phyloP scores from a whole-genome alignment of 2,888 invertebrate genomes.

The Melieria crassipennis region DNA sequence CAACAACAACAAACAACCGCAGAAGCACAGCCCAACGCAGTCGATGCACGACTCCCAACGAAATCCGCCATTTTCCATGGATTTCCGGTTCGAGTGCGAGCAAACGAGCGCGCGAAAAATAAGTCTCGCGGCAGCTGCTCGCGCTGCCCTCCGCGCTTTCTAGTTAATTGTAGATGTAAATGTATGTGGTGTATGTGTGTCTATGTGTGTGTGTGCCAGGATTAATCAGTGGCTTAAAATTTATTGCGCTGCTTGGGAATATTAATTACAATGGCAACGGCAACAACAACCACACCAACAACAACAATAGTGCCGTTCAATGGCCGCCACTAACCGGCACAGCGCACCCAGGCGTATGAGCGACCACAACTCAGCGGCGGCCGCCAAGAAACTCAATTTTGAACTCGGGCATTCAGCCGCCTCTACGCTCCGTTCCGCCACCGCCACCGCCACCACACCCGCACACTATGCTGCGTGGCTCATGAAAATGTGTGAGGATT shows the following conservation, averaged over 20 bases:
- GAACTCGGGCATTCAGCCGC: conserved; percentile 8
- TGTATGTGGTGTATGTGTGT: conserved; percentile 13
- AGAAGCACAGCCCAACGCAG: not conserved
- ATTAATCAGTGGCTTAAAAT: conserved; percentile 52
- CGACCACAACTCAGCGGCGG: conserved; percentile 16
- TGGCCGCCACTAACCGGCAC: not conserved
- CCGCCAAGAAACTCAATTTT: conserved; percentile 15
- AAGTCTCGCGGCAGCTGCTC: not conserved
- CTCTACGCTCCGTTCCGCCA: conserved; percentile 5
- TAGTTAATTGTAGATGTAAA: not conserved
- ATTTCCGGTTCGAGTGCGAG: not conserved
- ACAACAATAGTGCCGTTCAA: not conserved
- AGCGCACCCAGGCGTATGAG: not conserved
- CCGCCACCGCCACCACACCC: not conserved
- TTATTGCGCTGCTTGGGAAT: conserved; percentile 51
- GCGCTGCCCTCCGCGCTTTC: not conserved
- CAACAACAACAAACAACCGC: conserved; percentile 2
- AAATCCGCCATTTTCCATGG: not conserved
- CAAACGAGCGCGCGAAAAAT: not conserved
- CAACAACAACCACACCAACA: conserved; percentile 11
- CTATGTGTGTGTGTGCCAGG: conserved; percentile 37
- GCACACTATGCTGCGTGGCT: not conserved
- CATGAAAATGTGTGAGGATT: not conserved
- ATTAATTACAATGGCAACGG: conserved; percentile 49
- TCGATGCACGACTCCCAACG: no score